These are phyloP conservation scores for Lasioglossum albipes DNA, from an alignment of 1,140 invertebrate species.

Conservation along the genomic window DNA sequence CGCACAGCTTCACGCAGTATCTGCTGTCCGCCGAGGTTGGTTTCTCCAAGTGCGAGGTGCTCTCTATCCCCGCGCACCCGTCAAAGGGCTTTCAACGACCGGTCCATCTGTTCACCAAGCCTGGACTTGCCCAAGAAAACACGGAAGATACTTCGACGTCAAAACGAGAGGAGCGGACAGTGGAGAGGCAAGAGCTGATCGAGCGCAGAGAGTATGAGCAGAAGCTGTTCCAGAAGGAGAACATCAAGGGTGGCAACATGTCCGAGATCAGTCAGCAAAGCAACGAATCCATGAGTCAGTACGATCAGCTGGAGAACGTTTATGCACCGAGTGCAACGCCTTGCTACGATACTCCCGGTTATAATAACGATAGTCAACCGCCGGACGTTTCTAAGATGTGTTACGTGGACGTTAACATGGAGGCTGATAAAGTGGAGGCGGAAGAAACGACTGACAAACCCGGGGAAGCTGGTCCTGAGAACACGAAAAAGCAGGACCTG, in stretches of 20 bases:
- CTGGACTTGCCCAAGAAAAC: constrained; percentile 78
- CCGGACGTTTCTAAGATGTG: constrained; percentile 62
- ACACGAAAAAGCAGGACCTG: neutral
- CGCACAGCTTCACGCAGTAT: constrained; percentile 94
- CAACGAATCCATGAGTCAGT: constrained; percentile 72
- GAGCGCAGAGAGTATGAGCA: constrained; percentile 71
- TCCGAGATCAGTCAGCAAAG: constrained; percentile 74
- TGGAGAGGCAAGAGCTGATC: constrained; percentile 57
- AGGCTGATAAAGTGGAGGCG: constrained; percentile 34
- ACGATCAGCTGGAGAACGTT: constrained; percentile 80
- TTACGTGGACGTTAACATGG: constrained; percentile 67
- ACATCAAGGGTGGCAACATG: constrained; percentile 51
- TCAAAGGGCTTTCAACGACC: constrained; percentile 94
- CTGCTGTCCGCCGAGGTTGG: constrained; percentile 94
- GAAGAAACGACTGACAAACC: neutral
- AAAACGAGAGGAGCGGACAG: constrained; percentile 67
- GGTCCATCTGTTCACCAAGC: constrained; percentile 91
- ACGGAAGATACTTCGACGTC: neutral
- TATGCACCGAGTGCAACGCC: constrained; percentile 82
- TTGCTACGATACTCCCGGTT: constrained; percentile 78
- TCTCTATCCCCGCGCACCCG: constrained; percentile 91
- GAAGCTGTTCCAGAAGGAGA: constrained; percentile 68
- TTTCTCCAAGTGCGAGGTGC: constrained; percentile 91
- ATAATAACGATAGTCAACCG: constrained; percentile 66
- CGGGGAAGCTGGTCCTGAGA: neutral